phyloP scores from a whole-genome alignment of 2,888 invertebrate genomes.

The Pyralis farinalis region DNA sequence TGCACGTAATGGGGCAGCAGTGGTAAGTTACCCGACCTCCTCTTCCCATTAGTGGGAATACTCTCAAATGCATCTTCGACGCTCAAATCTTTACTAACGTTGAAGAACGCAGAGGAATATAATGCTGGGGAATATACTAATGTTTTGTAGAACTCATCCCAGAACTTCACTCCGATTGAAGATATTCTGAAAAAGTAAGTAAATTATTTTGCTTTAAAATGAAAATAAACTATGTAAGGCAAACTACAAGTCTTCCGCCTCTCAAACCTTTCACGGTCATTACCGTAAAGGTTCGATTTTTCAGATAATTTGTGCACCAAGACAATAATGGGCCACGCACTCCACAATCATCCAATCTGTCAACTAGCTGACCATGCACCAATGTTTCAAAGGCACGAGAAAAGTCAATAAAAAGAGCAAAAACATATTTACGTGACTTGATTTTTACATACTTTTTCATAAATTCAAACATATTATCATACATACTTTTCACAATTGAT shows the following conservation, averaged over 20 bases:
- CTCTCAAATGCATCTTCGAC: slow-evolving; percentile 33
- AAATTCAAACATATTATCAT: slow-evolving; percentile 32
- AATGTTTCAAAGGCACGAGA: too few relatives aligned
- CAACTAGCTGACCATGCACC: too few relatives aligned
- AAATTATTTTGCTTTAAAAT: slow-evolving; percentile 5
- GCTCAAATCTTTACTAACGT: slow-evolving; percentile 18
- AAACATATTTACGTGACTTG: slow-evolving; percentile 34
- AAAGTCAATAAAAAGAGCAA: too few relatives aligned
- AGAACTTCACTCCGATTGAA: slow-evolving; percentile 48
- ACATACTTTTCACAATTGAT: slow-evolving; percentile 13
- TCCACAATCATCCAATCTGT: too few relatives aligned
- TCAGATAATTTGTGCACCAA: too few relatives aligned
- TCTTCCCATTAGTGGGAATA: slow-evolving; percentile 43
- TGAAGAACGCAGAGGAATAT: slow-evolving; percentile 52
- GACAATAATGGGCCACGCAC: too few relatives aligned
- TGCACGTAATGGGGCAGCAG: slow-evolving; percentile 58
- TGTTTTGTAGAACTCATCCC: slow-evolving; percentile 59
- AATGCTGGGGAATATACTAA: slow-evolving; percentile 49
- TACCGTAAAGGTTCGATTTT: too few relatives aligned
- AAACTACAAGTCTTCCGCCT: too few relatives aligned
- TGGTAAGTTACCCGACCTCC: slow-evolving; percentile 52
- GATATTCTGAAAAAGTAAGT: slow-evolving; percentile 41
- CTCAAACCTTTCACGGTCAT: too few relatives aligned
- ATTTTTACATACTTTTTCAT: slow-evolving; percentile 20
- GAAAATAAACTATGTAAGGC: too few relatives aligned